Evolutionary conservation across 1,140 invertebrate species (phyloP).

Genomic region (Heliconius melpomene): DNA sequence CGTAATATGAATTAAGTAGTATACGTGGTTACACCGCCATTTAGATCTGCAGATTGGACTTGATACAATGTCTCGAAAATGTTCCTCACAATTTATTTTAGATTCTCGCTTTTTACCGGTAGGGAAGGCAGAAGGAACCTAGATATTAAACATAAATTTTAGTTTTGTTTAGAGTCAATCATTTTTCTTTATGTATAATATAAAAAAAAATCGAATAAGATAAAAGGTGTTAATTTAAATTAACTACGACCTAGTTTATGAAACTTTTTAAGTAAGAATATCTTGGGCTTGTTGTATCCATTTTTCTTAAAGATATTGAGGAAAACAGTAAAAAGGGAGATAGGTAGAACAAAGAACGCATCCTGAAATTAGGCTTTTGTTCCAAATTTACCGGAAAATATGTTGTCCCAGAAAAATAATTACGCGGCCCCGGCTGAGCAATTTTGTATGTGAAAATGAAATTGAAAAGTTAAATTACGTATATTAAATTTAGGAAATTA

Average conservation of each 20-base stretch:
- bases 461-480: background rate
- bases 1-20: slow-evolving; percentile 13
- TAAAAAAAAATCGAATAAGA: background rate
- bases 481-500: background rate
- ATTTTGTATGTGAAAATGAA: background rate
- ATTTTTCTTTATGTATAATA: background rate
- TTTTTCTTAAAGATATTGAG: slow-evolving; percentile 1
- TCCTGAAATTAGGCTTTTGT: slow-evolving; percentile 12
- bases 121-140: background rate
- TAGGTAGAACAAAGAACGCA: slow-evolving; percentile 7
- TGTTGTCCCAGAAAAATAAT: slow-evolving; percentile 8
- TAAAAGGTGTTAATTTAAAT: background rate
- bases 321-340: background rate
- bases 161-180: too few species aligned
- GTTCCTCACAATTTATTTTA: background rate
- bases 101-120: background rate
- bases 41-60: slow-evolving; percentile 41
- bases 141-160: too few species aligned
- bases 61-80: background rate
- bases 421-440: background rate
- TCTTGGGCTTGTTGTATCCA: background rate
- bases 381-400: slow-evolving; percentile 6
- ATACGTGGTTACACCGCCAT: slow-evolving; percentile 42
- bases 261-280: background rate
- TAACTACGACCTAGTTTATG: background rate